phyloP scores from a whole-genome alignment of 2,888 invertebrate genomes.

The Resseliella maxima region DNA sequence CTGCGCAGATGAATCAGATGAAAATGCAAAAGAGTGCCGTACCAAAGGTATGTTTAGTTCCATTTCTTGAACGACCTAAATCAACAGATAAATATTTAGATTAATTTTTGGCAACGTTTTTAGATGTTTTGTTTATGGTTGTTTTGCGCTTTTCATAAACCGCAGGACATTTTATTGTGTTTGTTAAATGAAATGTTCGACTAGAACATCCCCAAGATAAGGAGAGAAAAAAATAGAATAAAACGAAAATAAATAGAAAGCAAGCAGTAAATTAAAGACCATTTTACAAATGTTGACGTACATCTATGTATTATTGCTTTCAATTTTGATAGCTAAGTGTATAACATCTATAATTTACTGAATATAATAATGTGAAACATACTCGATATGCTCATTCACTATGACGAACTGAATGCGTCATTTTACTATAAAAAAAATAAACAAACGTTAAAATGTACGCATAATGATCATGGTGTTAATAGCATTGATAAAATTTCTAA shows the following conservation, averaged over 20 bases:
- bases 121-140: constrained; percentile 17
- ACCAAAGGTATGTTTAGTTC: constrained; percentile 69
- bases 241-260: background rate
- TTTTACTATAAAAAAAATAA: background rate
- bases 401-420: background rate
- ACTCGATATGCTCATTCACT: background rate
- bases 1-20: constrained; percentile 86
- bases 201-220: background rate
- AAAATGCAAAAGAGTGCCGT: constrained; percentile 74
- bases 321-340: too few species aligned
- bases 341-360: background rate
- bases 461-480: constrained; percentile 26
- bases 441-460: background rate
- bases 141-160: background rate
- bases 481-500: constrained; percentile 27
- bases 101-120: background rate
- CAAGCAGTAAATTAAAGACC: too few species aligned
- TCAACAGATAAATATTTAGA: background rate
- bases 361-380: background rate
- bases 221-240: background rate
- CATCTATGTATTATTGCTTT: too few species aligned
- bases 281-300: too few species aligned
- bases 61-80: constrained; percentile 60
- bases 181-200: constrained; percentile 22
- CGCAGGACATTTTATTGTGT: background rate